Evolutionary conservation across 2,113 vertebrate genomes (phyloP), one percentile per base, ranked within the genome.

Genomic region (Corydoras sp.): DNA sequence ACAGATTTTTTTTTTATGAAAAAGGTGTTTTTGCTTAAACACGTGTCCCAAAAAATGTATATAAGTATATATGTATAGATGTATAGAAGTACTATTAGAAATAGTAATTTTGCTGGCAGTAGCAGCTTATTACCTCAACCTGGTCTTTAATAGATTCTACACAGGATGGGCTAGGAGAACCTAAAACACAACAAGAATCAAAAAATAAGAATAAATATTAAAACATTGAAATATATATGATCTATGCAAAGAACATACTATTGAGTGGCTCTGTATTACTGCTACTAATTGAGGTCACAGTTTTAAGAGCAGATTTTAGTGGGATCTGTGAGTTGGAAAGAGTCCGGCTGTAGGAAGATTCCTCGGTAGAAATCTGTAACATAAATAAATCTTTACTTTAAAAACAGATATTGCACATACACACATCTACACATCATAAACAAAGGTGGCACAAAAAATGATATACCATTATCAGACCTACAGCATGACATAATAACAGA

Each of bases 271-370:
- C 91, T 0, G 84, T 76, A 77, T 85, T 78, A 71, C 81, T 77
- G 78, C 85, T 78, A 71, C 81, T 85, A 81, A 92, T 90, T 71
- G 88, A 86, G 2, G 86, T 82, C 60, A 88, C 85, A 12, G 91
- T 90, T 84, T 98, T 98, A 77, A 98, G 81, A 0, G 93, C 95
- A 0, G 95, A 93, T 80, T 98, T 98, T 77, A 98, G 88, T 58
- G 96, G 95, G 68, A 96, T 95, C 70, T 89, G 91, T 35, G 84
- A 70, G 7, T 90, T 87, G 2, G 84, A 74, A 0, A 74, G 91
- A 6, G 85, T 61, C 0, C 89, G 89, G 73, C 86, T 89, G 87
- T 89, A 92, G 68, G 89, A 85, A 3, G 91, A 91, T 82, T 91
- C 86, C 79, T 92, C 91, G 81, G 91, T 92, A 69, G 89, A 91